phyloP scores from a whole-genome alignment of 2,113 vertebrate genomes.

The Rhinolophus ferrumequinum region DNA sequence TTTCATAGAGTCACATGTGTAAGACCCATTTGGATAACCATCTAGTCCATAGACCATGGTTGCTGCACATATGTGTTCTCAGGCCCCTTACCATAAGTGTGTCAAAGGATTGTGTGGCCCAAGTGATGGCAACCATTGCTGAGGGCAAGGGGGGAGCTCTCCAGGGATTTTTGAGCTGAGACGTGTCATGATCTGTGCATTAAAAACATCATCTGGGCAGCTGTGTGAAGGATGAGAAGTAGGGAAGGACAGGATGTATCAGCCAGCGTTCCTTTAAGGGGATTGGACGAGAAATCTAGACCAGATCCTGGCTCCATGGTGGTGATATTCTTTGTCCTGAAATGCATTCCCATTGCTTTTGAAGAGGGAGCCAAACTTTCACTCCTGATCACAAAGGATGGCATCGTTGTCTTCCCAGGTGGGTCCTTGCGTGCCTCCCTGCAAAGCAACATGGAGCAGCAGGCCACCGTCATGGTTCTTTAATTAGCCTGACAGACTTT shows the following conservation, averaged over 20 bases:
- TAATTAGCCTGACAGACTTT: conserved; percentile 83
- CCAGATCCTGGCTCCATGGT: rapidly evolving
- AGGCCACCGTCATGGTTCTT: conserved; percentile 73
- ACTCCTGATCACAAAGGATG: conserved; percentile 50
- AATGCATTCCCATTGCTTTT: conserved; percentile 8
- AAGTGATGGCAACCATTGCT: neutral
- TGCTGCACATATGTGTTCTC: neutral
- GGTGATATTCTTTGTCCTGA: neutral
- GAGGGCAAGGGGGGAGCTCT: neutral
- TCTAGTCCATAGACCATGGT: too few species aligned
- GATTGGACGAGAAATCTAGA: neutral
- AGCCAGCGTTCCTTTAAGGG: conserved; percentile 52
- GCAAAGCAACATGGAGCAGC: conserved; percentile 68
- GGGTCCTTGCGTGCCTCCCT: conserved; percentile 47
- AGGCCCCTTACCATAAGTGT: neutral
- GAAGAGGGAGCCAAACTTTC: conserved; percentile 35
- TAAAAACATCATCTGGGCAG: neutral
- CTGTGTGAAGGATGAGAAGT: neutral
- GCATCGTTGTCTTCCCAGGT: conserved; percentile 69
- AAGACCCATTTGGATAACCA: neutral
- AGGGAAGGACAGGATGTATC: neutral
- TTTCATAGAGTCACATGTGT: neutral
- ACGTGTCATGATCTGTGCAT: rapidly evolving
- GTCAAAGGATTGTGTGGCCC: neutral
- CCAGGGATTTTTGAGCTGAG: neutral